phyloP scores from a whole-genome alignment of 2,797 vertebrate species.

The Acipenser ruthenus region DNA sequence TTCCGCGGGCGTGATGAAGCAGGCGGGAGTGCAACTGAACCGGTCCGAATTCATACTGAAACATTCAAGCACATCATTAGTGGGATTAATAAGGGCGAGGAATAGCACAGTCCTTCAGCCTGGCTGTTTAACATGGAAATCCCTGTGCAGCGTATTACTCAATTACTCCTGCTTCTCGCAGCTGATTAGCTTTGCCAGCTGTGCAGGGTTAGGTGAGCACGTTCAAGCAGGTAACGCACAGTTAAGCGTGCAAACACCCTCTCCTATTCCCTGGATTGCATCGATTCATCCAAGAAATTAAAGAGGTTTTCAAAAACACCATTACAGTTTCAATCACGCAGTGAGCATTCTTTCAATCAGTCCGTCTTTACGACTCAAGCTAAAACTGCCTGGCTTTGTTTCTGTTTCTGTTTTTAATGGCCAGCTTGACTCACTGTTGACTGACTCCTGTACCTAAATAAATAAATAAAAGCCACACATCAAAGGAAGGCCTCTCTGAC shows the following conservation, averaged over 20 bases:
- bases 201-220: neutral
- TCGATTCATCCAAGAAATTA: conserved; percentile 1
- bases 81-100: conserved; percentile 34
- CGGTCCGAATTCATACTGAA: conserved; percentile 27
- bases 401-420: too few relatives aligned
- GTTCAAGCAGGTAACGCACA: conserved; percentile 4
- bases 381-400: too few relatives aligned
- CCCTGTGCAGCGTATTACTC: conserved; percentile 16
- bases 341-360: neutral
- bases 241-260: neutral
- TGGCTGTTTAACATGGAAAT: conserved; percentile 16
- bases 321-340: neutral
- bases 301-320: neutral
- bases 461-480: neutral
- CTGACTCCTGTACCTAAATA: too few relatives aligned
- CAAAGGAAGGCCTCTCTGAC: neutral
- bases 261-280: neutral
- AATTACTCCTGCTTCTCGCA: conserved; percentile 30
- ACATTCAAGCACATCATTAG: conserved; percentile 28
- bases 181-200: conserved; percentile 15
- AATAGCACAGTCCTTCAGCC: neutral
- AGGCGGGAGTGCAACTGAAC: conserved; percentile 20
- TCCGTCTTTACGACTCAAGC: too few relatives aligned
- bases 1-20: conserved; percentile 34
- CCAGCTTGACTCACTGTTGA: too few relatives aligned